A percentile compares a stretch with the other conserved stretches of the same genome.
Evolutionary conservation across 2,113 vertebrate genomes (phyloP).

Genomic region (Phylloscopus trochilus): DNA sequence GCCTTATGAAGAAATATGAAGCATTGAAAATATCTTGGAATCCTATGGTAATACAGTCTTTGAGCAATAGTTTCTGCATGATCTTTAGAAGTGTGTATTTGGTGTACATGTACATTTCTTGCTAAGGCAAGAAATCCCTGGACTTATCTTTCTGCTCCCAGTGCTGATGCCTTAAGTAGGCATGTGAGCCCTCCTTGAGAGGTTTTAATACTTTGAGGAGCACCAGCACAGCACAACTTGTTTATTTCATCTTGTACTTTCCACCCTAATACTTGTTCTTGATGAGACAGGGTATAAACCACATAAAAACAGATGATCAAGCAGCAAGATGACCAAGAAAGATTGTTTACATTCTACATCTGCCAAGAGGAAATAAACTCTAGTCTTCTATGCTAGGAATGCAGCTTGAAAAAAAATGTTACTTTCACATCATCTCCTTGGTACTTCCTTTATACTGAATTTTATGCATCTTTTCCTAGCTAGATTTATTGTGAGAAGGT

Average conservation of each 20-base stretch:
- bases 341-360: conserved; percentile 15
- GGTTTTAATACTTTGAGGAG: neutral
- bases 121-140: neutral
- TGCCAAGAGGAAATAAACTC: conserved; percentile 52
- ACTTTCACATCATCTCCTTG: conserved; percentile 32
- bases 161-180: neutral
- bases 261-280: neutral
- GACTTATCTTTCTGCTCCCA: neutral
- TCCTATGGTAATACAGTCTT: neutral
- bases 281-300: neutral
- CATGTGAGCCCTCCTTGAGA: neutral
- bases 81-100: neutral
- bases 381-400: conserved; percentile 57
- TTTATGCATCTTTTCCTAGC: neutral
- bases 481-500: conserved; percentile 39
- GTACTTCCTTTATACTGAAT: neutral
- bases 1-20: neutral
- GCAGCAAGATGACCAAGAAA: neutral
- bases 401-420: neutral
- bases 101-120: neutral
- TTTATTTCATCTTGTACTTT: neutral
- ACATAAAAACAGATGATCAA: neutral
- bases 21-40: neutral
- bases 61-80: neutral
- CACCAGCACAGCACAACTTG: neutral